Evolutionary conservation across 1,140 invertebrate species (phyloP).

Genomic region (Ceratosolen solmsi): DNA sequence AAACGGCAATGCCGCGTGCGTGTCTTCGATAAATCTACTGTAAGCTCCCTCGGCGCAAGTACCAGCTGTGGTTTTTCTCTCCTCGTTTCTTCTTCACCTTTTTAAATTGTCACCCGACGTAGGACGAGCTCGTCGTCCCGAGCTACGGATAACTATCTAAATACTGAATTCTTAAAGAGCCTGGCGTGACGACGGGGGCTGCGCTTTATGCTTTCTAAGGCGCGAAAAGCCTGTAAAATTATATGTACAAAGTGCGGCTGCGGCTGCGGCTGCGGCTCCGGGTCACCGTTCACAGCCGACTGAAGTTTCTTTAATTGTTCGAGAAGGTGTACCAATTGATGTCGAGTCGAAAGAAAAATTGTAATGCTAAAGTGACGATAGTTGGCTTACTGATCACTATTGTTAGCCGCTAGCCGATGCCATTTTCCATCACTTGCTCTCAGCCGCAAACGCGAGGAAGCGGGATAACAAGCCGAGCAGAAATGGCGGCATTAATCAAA

Average conservation of each 20-base stretch:
- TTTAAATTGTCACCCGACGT: no score
- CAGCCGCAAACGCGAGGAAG: background rate
- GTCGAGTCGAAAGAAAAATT: background rate
- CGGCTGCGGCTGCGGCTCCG: background rate
- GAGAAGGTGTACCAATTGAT: background rate
- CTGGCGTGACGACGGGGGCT: background rate
- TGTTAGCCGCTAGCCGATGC: background rate
- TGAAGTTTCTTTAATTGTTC: slow-evolving; percentile 3
- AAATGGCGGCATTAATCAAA: background rate
- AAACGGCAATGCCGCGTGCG: slow-evolving; percentile 7
- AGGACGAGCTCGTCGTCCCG: no score
- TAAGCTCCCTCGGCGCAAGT: background rate
- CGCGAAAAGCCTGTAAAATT: slow-evolving; percentile 11
- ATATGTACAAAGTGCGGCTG: background rate
- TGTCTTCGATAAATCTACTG: slow-evolving; percentile 1
- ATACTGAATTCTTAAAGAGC: background rate
- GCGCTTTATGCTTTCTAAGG: background rate
- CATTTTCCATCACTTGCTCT: background rate
- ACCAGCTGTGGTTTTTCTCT: slow-evolving; percentile 18
- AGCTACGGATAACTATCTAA: no score
- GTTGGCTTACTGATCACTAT: background rate
- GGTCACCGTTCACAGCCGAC: background rate
- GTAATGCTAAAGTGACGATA: no score
- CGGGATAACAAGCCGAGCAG: background rate
- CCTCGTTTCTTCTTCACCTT: background rate